phyloP scores from a whole-genome alignment of 2,888 invertebrate genomes.

The Sarcophaga carnaria region DNA sequence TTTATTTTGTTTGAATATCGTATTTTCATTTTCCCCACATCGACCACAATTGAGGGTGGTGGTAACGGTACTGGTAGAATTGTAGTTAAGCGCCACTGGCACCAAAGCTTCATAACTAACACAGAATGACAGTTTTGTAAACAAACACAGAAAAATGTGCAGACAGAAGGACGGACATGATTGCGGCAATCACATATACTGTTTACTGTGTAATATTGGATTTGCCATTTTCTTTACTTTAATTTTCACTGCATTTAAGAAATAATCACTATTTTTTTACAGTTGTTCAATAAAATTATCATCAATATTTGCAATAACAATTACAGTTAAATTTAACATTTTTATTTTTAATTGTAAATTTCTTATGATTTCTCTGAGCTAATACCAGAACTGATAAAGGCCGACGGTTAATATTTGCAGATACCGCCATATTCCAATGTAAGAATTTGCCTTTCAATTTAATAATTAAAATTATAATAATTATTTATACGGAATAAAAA shows the following conservation, averaged over 20 bases:
- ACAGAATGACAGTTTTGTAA: constrained; percentile 38
- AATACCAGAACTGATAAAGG: constrained; percentile 51
- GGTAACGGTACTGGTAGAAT: not conserved
- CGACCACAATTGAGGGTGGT: constrained; percentile 20
- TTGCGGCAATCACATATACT: constrained; percentile 27
- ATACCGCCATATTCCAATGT: not conserved
- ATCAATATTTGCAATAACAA: constrained; percentile 75
- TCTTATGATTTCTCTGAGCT: not conserved
- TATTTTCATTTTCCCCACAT: not conserved
- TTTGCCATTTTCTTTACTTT: not conserved
- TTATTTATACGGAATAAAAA: too few species aligned
- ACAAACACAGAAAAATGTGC: not conserved
- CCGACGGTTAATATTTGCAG: constrained; percentile 11
- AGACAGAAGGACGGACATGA: constrained; percentile 13
- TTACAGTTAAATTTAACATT: constrained; percentile 71
- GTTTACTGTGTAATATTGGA: constrained; percentile 2
- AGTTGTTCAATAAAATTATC: constrained; percentile 75
- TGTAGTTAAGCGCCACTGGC: constrained; percentile 57
- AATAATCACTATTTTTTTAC: constrained; percentile 66
- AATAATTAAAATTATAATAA: too few species aligned
- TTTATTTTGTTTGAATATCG: constrained; percentile 9
- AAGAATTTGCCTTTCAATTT: not conserved
- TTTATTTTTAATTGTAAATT: constrained; percentile 26
- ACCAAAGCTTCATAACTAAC: constrained; percentile 48
- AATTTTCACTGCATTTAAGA: not conserved